Conservation (phyloP, 1,140 invertebrate species). For the Drosophila lacteicornis region DNA sequence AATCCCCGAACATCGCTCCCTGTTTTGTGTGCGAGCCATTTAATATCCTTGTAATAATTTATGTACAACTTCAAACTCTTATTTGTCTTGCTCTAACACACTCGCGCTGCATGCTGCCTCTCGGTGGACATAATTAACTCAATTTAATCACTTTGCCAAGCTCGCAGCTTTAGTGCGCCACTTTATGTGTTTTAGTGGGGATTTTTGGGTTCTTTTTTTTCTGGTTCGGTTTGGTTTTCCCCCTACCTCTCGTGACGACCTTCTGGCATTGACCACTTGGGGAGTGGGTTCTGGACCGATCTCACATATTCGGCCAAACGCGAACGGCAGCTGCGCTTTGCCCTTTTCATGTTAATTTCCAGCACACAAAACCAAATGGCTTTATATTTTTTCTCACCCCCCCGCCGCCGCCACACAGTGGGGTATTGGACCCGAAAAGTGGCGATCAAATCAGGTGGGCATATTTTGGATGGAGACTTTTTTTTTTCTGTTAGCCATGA, state of each 20-base stretch:
- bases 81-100: slow-evolving; percentile 39
- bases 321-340: slow-evolving; percentile 65
- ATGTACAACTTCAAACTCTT: slow-evolving; percentile 53
- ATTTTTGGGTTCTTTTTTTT: slow-evolving; percentile 5
- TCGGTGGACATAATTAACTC: slow-evolving; percentile 74
- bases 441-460: no score
- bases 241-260: slow-evolving; percentile 16
- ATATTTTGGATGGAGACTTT: no score
- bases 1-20: slow-evolving; percentile 30
- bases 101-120: background rate
- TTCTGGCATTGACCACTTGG: slow-evolving; percentile 41
- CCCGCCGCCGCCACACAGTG: no score
- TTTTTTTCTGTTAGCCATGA: no score
- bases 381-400: slow-evolving; percentile 55
- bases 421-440: no score
- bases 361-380: slow-evolving; percentile 77
- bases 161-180: slow-evolving; percentile 73
- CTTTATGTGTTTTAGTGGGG: slow-evolving; percentile 54
- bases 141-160: slow-evolving; percentile 72
- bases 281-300: slow-evolving; percentile 19
- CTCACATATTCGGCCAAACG: slow-evolving; percentile 53
- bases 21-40: slow-evolving; percentile 41
- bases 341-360: slow-evolving; percentile 81
- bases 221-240: slow-evolving; percentile 6
- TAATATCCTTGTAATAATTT: slow-evolving; percentile 64